These are phyloP conservation scores for Cyanoramphus novaezelandiae DNA, from an alignment of 2,113 vertebrate genomes.

Conservation along the genomic window DNA sequence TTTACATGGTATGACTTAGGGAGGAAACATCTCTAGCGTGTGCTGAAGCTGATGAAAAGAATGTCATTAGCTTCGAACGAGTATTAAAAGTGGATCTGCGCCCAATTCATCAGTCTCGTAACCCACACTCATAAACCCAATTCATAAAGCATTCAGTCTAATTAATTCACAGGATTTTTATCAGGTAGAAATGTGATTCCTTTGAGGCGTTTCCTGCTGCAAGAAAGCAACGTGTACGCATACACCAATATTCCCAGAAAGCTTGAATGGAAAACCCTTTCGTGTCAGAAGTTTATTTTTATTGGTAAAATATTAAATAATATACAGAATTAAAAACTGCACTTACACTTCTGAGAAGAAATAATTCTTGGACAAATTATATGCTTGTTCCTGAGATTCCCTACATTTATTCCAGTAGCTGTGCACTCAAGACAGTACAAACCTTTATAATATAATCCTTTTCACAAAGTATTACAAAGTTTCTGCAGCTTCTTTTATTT, in stretches of 20 bases:
- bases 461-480: constrained; percentile 91
- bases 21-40: not conserved
- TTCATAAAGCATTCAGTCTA: not conserved
- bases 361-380: constrained; percentile 85
- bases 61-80: not conserved
- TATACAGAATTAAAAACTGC: constrained; percentile 88
- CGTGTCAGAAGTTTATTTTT: constrained; percentile 84
- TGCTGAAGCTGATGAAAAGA: not conserved
- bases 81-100: not conserved
- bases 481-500: constrained; percentile 85
- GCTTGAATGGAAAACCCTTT: constrained; percentile 72
- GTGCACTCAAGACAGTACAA: constrained; percentile 88
- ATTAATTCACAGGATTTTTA: not conserved
- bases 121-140: not conserved
- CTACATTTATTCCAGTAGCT: constrained; percentile 89
- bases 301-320: constrained; percentile 89
- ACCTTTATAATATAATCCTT: constrained; percentile 88
- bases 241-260: constrained; percentile 59
- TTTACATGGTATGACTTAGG: fast-evolving
- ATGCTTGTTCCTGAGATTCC: constrained; percentile 97
- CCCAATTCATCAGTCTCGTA: not conserved
- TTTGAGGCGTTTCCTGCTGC: not conserved
- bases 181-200: not conserved
- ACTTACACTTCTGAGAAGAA: constrained; percentile 86
- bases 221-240: not conserved